These are phyloP conservation scores for Clarias gariepinus DNA, from an alignment of 2,113 vertebrate genomes.

Conservation along the genomic window DNA sequence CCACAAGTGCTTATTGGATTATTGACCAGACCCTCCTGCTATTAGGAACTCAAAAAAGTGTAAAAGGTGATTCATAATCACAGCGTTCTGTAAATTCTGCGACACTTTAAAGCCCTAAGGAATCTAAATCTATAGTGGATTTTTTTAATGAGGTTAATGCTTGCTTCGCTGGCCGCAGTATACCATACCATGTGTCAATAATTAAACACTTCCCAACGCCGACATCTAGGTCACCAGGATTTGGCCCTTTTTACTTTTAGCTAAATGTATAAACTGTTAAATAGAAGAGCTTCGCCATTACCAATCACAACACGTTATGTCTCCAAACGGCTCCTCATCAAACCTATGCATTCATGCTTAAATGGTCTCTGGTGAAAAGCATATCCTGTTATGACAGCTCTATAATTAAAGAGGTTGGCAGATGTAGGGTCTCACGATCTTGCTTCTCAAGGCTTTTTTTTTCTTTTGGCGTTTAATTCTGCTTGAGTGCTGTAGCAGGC, in stretches of 20 bases:
- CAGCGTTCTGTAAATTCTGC: background rate
- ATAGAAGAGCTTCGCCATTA: background rate
- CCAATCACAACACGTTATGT: background rate
- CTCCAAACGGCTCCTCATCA: background rate
- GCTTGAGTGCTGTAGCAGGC: background rate
- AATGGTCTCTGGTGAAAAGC: background rate
- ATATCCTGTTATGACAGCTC: background rate
- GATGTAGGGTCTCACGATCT: background rate
- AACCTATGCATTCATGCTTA: background rate
- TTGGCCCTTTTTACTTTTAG: background rate
- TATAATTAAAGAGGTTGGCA: background rate
- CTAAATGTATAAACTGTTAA: background rate
- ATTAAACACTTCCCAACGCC: background rate
- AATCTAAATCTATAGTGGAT: background rate
- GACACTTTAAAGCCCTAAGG: background rate
- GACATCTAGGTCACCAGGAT: background rate
- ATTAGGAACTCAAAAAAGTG: background rate
- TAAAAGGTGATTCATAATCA: no score
- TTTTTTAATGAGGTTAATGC: background rate
- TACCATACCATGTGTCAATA: background rate
- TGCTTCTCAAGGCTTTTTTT: background rate
- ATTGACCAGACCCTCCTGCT: constrained; percentile 6
- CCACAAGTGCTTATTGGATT: constrained; percentile 26
- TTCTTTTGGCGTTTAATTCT: background rate
- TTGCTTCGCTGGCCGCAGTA: background rate